Evolutionary conservation across 1,140 invertebrate genomes (phyloP).

Genomic region (Drosophila neocordata): DNA sequence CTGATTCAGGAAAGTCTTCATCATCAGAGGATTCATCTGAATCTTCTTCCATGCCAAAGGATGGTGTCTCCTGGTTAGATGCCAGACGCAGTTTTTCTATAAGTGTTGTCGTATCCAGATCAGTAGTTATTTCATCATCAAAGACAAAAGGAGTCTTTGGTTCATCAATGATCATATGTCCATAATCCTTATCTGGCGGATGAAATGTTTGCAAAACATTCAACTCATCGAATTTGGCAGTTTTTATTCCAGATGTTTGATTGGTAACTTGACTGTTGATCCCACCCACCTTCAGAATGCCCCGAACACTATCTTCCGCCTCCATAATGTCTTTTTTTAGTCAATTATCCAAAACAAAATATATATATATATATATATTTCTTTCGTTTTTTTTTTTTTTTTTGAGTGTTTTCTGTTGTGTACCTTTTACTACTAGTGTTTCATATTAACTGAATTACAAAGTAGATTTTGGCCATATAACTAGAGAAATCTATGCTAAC

Average conservation of each 20-base stretch:
- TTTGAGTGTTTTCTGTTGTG: background rate
- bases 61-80: constrained; percentile 44
- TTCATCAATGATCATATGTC: constrained; percentile 99
- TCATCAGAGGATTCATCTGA: constrained; percentile 65
- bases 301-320: constrained; percentile 10
- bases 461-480: background rate
- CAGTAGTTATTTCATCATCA: constrained; percentile 87
- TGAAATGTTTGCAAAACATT: constrained; percentile 69
- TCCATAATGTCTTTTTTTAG: background rate
- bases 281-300: constrained; percentile 42
- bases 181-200: constrained; percentile 90
- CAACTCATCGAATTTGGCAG: constrained; percentile 66
- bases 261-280: background rate
- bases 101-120: constrained; percentile 89
- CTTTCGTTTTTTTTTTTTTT: background rate
- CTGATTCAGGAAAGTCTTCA: constrained; percentile 59
- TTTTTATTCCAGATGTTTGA: constrained; percentile 14
- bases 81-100: constrained; percentile 85
- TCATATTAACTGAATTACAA: background rate
- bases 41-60: constrained; percentile 61
- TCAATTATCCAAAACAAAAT: too few species aligned
- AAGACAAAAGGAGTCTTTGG: constrained; percentile 95
- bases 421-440: background rate
- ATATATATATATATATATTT: too few species aligned
- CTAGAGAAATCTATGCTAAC: background rate